Evolutionary conservation across 2,113 vertebrate genomes (phyloP), one percentile per base, ranked within the genome.

Genomic region (Megaptera novaeangliae): DNA sequence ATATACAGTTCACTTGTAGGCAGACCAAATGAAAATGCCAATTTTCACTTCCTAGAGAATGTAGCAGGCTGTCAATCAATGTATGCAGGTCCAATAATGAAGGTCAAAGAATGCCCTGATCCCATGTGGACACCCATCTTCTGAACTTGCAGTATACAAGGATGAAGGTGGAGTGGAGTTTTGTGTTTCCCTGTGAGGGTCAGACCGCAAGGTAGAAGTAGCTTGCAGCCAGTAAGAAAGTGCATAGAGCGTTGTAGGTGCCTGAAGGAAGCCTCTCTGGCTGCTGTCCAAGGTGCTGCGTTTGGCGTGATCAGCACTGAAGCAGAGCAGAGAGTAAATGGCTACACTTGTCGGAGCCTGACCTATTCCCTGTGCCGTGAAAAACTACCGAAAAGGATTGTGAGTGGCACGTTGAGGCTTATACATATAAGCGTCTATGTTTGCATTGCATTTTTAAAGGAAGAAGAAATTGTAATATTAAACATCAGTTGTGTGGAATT

Each of bases 151-250:
- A 95, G 97, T 97, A 97, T 98, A 97, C 98, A 98, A 98, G 98
- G 99, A 98, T 98, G 98, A 98, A 98, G 97, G 90, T 98, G 98
- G 99, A 98, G 97, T 98, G 97, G 97, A 98, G 98, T 99, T 99
- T 98, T 98, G 98, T 97, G 98, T 99, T 63, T 87, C 46, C 27
- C 49, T 83, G n/a, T 25, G 52, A 97, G 97, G 98, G 97, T 99
- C 98, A 98, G 98, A 99, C 98, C 98, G 93, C 89, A 97, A 99
- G 98, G 98, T 98, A 99, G 96, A 94, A 98, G 97, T 98, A 97
- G 98, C 98, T 99, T 94, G 97, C 96, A 99, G 98, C 98, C 98
- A 98, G 96, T 81, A 97, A 98, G 97, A 98, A 97, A 98, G 98
- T 98, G 95, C 95, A 36, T 81, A 95, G 97, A 86, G 97, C 98